Evolutionary conservation across 2,888 invertebrate species (phyloP).

Genomic region (Hydroisotoma schaefferi): DNA sequence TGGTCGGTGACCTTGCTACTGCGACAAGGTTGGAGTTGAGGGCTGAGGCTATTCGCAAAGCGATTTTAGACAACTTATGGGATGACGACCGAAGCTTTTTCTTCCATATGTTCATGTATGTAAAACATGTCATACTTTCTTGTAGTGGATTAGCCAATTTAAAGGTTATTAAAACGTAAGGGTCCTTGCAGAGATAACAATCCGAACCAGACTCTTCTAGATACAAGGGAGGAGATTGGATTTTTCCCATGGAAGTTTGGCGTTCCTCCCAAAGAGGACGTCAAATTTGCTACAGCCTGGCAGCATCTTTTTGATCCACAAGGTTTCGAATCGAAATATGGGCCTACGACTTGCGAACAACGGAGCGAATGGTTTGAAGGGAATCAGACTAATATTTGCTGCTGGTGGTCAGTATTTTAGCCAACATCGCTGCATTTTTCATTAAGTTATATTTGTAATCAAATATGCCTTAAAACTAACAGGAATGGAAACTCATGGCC

Average conservation of each 20-base stretch:
- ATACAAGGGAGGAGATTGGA: slow-evolving; percentile 36
- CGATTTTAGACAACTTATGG: slow-evolving; percentile 24
- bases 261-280: slow-evolving; percentile 11
- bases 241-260: slow-evolving; percentile 29
- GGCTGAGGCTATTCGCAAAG: slow-evolving; percentile 11
- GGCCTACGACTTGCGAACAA: slow-evolving; percentile 31
- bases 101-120: slow-evolving; percentile 25
- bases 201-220: slow-evolving; percentile 24
- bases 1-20: slow-evolving; percentile 11
- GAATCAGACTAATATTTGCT: slow-evolving; percentile 27
- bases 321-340: slow-evolving; percentile 23
- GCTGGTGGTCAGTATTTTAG: slow-evolving; percentile 41
- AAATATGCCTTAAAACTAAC: background rate
- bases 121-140: background rate
- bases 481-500: slow-evolving; percentile 40
- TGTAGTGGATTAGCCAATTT: background rate
- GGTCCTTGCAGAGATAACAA: slow-evolving; percentile 27
- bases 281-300: slow-evolving; percentile 23
- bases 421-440: too few species aligned
- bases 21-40: slow-evolving; percentile 9
- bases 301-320: slow-evolving; percentile 23
- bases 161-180: background rate
- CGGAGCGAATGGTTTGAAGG: slow-evolving; percentile 32
- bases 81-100: slow-evolving; percentile 31
- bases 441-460: too few species aligned